Base-by-base conservation (phyloP, 2,888 invertebrate genomes). In the Parapristionchus giblindavisi region DNA sequence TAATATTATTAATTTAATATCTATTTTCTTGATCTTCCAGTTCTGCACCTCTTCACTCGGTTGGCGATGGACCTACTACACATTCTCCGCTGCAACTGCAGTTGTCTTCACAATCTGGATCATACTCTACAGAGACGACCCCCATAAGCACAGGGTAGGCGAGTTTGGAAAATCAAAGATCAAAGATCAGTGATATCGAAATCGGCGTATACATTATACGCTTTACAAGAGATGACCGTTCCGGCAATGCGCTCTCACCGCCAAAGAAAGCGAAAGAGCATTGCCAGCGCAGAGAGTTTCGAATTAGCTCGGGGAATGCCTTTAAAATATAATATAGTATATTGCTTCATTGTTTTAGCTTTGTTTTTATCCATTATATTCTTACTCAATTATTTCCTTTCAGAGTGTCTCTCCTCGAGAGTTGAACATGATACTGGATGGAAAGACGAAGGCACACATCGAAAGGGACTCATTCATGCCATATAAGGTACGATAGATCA, bases 61-160 rank as follows among this genome's bases (percentile, higher is more conserved):
- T 29, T 71, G 71, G 71, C 24, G 71, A 58, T 71, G 71, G 71
- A 38, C 71, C 11, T 71, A 48, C 58, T 71, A 71, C 40, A 48
- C 58, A 21, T 51, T 48, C 40, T 79, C 75, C 21, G 60, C 61
- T 14, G 48, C 76, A 24, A 78, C 79, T 3, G 17, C 21, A 6
- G 48, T 43, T 27, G 11, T 14, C 43, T 71, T 3, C 52, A 58
- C 32, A 6, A 27, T 71, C 27, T 71, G 71, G 71, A 34, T 73
- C 3, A 34, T 51, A 1, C 29, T 73, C 32, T 73, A 73, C 34
- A 48, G 34, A 6, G 73, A 73, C 21, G 73, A 73, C 34, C 73
- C 73, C 4, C 73, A 61, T 40, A 73, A 48, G 48, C 73, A 73
- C 14, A 1, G 56, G 38, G 68, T 68, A 5, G 24, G 65, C 11